Conservation (phyloP, 2,113 vertebrate species). For the Ailuropoda melanoleuca region DNA sequence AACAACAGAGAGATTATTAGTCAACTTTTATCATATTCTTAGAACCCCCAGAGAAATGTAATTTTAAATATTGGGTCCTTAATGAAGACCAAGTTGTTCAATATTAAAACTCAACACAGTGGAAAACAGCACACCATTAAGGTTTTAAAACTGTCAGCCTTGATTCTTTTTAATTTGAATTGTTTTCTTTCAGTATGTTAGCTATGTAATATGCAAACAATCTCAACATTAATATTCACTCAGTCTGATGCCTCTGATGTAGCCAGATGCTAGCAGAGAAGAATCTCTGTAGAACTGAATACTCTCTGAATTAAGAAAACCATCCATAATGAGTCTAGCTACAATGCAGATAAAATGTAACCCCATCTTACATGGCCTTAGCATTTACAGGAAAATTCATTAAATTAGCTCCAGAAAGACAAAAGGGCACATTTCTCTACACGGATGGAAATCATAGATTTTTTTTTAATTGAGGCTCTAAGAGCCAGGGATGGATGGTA, state of each 20-base stretch:
- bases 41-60: neutral
- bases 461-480: neutral
- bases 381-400: slow-evolving; percentile 42
- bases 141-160: slow-evolving; percentile 23
- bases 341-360: slow-evolving; percentile 35
- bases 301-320: slow-evolving; percentile 41
- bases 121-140: slow-evolving; percentile 26
- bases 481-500: slow-evolving; percentile 45
- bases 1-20: neutral
- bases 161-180: slow-evolving; percentile 43
- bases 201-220: slow-evolving; percentile 41
- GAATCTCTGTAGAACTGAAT: neutral
- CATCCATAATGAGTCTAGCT: neutral
- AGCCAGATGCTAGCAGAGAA: slow-evolving; percentile 40
- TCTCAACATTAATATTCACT: slow-evolving; percentile 33
- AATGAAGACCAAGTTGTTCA: slow-evolving; percentile 21
- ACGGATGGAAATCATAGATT: slow-evolving; percentile 21
- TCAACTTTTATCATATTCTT: slow-evolving; percentile 20
- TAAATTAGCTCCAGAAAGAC: slow-evolving; percentile 37
- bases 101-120: slow-evolving; percentile 49
- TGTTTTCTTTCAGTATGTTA: slow-evolving; percentile 37
- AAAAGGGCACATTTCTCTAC: slow-evolving; percentile 35
- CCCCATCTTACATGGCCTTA: neutral
- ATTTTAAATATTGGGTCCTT: neutral
- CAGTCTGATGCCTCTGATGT: neutral